Evolutionary conservation across 2,888 invertebrate genomes (phyloP), one percentile per base, ranked within the genome.

Genomic region (Lasioglossum zephyrum): DNA sequence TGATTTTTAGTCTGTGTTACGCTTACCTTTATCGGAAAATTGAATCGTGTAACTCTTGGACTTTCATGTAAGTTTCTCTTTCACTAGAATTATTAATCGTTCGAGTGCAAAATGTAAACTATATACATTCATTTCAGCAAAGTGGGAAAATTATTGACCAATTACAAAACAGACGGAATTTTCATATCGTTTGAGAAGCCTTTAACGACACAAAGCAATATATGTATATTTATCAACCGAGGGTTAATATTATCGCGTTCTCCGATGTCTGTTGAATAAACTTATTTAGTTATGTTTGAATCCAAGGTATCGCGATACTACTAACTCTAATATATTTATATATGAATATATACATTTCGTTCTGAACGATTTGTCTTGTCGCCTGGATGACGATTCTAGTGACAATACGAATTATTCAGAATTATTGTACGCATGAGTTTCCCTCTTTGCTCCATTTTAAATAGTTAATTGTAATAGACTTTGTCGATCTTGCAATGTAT

Each of bases 51-150:
- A 73, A 60, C 44, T 36, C 44, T 63, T 84, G 79, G 76, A 47
- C 89, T 88, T 90, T 89, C 88, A 79, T 85, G 88, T 86, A 87
- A 69, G 88, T 89, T 87, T 86, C 70, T n/a, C 70, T 72, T 77
- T 77, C 57, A 70, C 77, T 90, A 86, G 84, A 84, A 85, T 84
- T 81, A 85, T 89, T 88, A 85, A 84, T 88, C 53, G 66, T 88
- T 85, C 73, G 83, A 80, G 81, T 83, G 84, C 73, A 81, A 86
- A 86, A 80, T 84, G 80, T 87, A 86, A 86, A 87, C 78, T 86
- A 82, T 41, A 81, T 84, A 78, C 73, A 75, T 81, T 84, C 72
- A 69, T 83, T 82, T 85, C 75, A 89, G 87, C 85, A 87, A 88
- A 89, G 88, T 82, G 86, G 86, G 88, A 84, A 85, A 86, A 22